Base-by-base conservation (phyloP, 2,113 vertebrate genomes). In the Elephas maximus region DNA sequence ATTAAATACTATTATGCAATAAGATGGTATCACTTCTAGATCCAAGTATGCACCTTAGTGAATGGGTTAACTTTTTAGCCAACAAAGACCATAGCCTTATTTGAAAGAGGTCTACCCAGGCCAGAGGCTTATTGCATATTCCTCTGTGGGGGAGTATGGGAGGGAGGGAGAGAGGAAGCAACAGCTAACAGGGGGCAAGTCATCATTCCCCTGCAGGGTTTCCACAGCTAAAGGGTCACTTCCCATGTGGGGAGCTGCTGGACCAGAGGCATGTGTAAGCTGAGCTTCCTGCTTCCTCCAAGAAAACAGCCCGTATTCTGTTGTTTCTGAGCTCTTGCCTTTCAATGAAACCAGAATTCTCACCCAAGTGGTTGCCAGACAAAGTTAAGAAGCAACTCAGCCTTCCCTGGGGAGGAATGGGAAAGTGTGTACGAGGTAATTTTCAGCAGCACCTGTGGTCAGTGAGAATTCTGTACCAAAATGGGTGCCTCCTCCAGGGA, bases 301-400 rank as follows among this genome's bases (percentile, higher is more conserved):
- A 84, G 86, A 91, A 74, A 90, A 23, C 11, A 5, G 37, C 63
- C 23, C 76, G 14, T 30, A 73, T 48, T 78, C 85, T 86, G 78
- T 80, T 85, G 11, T 71, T 78, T 91, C 28, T 77, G 79, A 82
- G 82, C 20, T 80, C 84, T 45, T 69, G 37, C 7, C 74, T 85
- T 89, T 44, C 76, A 78, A 21, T 6, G 67, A 78, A 89, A 90
- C 28, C 76, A 91, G 69, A 81, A 90, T 74, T 62, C 82, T 95
- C 53, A 94, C 20, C 51, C 74, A 73, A 33, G n/a, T 79, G 67
- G 62, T 17, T 71, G 7, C 21, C 93, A 93, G 81, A 89, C 6
- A 73, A 71, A 86, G 33, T 30, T 74, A 28, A 93, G 85, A 87
- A 90, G 74, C 53, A 87, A 87, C 45, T 86, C 44, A 9, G 7